Evolutionary conservation across 2,888 invertebrate species (phyloP), one percentile per base, ranked within the genome.

Genomic region (Neuroscelio doddi): DNA sequence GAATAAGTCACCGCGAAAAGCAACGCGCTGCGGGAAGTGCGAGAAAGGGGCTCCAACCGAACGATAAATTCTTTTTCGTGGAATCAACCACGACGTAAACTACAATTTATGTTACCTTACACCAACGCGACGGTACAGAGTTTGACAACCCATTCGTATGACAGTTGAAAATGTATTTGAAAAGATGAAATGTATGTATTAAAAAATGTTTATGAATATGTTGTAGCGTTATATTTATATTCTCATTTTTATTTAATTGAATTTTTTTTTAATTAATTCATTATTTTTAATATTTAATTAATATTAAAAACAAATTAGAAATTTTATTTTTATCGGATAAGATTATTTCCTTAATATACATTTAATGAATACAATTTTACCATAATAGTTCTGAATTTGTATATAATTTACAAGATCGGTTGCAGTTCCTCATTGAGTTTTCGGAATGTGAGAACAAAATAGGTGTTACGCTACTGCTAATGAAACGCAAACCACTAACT

Each of bases 401-500:
- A 12, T n/a, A 45, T 68, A 71, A 69, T 58, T 63, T 64, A 55
- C 38, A 36, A 32, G 38, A 49, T 10, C 17, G 30, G 8, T 30
- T 26, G 27, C 12, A 21, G 49, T 64, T 52, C 41, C 47, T 15
- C 9, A 16, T 63, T 32, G 42, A 47, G 26, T 52, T 32, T 47
- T 64, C 42, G 46, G 36, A 55, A 41, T 27, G 29, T 47, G 51
- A 66, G 64, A 68, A 44, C 39, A 64, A 46, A 61, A 62, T 65
- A 64, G 69, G 68, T 68, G 70, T 65, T 56, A 55, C 63, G 59
- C 68, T 69, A 64, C 63, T 69, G 70, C 68, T 77, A 76, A 75
- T 75, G 74, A 76, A 77, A 77, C 70, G 73, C 72, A 75, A 75
- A 76, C 74, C 64, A 61, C 66, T 65, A 67, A 71, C 71, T 74